Conservation (phyloP, 2,113 vertebrate genomes). For the Brachyistius frenatus region DNA sequence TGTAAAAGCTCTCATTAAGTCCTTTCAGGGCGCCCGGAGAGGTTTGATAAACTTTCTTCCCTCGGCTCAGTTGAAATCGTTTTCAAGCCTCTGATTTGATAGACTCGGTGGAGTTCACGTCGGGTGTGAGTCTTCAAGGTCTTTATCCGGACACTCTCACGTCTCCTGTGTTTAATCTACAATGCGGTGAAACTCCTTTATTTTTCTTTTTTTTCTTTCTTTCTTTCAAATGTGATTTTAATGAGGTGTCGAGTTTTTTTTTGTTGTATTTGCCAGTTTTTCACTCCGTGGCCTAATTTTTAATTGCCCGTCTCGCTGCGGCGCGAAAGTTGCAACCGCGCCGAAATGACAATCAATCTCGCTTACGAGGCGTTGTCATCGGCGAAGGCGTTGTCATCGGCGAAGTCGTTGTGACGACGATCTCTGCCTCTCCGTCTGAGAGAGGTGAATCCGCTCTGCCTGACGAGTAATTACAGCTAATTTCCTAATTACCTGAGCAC, state of each 20-base stretch:
- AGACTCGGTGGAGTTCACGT: neutral
- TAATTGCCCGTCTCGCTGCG: constrained; percentile 33
- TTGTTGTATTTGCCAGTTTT: constrained; percentile 55
- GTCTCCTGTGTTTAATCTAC: no score
- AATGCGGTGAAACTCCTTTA: neutral
- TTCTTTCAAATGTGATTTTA: constrained; percentile 31
- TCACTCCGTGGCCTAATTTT: constrained; percentile 41
- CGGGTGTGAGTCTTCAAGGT: constrained; percentile 31
- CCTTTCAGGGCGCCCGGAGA: neutral
- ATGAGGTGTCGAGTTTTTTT: neutral
- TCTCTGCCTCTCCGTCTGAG: constrained; percentile 64
- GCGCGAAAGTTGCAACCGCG: constrained; percentile 60
- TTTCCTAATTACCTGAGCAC: constrained; percentile 79
- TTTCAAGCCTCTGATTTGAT: constrained; percentile 9
- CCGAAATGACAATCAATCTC: constrained; percentile 78
- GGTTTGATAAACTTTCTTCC: constrained; percentile 19
- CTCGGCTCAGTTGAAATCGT: neutral
- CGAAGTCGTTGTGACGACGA: constrained; percentile 56
- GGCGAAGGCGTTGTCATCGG: constrained; percentile 63
- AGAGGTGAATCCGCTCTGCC: constrained; percentile 73
- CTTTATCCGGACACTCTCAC: neutral
- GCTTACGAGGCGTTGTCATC: constrained; percentile 75
- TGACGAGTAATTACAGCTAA: constrained; percentile 81
- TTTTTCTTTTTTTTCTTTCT: neutral
- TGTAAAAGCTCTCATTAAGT: constrained; percentile 17